A percentile compares a stretch with the other conserved stretches of the same genome.
Conservation (phyloP, 2,113 vertebrate species). For the Saccopteryx leptura region DNA sequence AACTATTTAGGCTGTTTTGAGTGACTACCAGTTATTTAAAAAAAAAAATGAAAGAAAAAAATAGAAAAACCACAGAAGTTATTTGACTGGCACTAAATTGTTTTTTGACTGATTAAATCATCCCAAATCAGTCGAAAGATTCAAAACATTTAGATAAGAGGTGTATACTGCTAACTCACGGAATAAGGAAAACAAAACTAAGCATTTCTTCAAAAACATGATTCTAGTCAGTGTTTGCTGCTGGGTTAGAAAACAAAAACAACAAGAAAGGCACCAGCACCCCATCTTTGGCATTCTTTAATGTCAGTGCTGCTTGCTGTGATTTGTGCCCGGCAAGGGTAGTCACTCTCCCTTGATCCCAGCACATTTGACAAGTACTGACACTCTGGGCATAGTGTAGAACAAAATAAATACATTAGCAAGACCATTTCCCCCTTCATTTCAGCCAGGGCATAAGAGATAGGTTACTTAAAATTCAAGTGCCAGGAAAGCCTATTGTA, state of each 20-base stretch:
- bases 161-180: not conserved
- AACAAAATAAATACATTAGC: conserved; percentile 62
- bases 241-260: conserved; percentile 60
- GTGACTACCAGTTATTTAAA: not conserved
- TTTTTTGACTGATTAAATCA: conserved; percentile 31
- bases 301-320: not conserved
- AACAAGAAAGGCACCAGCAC: conserved; percentile 13
- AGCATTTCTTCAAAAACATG: conserved; percentile 30
- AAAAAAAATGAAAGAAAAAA: not conserved
- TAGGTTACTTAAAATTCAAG: conserved; percentile 76
- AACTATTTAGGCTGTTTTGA: conserved; percentile 54
- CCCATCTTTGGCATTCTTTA: conserved; percentile 43
- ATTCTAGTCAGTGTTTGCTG: not conserved
- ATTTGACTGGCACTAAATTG: conserved; percentile 10
- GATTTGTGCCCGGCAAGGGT: conserved; percentile 47
- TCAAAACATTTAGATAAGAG: conserved; percentile 35
- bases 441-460: conserved; percentile 61
- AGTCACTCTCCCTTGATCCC: conserved; percentile 36
- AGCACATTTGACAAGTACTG: conserved; percentile 5
- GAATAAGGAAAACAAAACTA: not conserved
- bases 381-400: conserved; percentile 14
- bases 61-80: conserved; percentile 44
- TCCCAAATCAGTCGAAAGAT: conserved; percentile 22
- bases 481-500: conserved; percentile 69
- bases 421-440: conserved; percentile 64